A percentile compares a stretch with the other conserved stretches of the same genome.
These are phyloP conservation scores for Aphyosemion australe DNA, from an alignment of 2,113 vertebrate genomes.

Conservation along the genomic window DNA sequence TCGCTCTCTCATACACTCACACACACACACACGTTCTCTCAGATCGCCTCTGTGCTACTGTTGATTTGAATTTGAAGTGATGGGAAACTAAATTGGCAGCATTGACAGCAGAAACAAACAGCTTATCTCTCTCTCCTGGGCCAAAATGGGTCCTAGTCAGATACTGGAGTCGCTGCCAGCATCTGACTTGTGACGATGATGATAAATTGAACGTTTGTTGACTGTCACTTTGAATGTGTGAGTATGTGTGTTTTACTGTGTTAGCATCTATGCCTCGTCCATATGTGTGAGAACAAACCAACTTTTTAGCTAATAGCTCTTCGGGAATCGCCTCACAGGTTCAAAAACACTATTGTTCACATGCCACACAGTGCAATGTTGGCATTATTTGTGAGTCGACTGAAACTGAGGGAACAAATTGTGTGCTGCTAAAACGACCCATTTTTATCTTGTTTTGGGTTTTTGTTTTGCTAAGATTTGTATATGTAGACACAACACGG, in stretches of 20 bases:
- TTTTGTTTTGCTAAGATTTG: too few relatives aligned
- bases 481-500: not conserved
- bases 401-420: not conserved
- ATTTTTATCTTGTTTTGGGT: not conserved
- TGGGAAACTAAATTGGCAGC: constrained; percentile 77
- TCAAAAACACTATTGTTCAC: not conserved
- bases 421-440: not conserved
- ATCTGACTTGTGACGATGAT: constrained; percentile 75
- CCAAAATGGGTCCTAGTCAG: constrained; percentile 74
- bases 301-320: not conserved
- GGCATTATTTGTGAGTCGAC: constrained; percentile 3
- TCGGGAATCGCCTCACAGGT: not conserved
- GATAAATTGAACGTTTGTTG: constrained; percentile 74
- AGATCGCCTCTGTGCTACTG: constrained; percentile 72
- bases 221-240: constrained; percentile 56
- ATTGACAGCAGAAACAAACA: constrained; percentile 79
- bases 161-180: constrained; percentile 69
- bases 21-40: constrained; percentile 59
- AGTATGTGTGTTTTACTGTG: constrained; percentile 21
- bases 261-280: constrained; percentile 3
- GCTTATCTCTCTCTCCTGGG: constrained; percentile 76
- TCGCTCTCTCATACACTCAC: constrained; percentile 59
- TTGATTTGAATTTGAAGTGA: constrained; percentile 80
- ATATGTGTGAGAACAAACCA: constrained; percentile 8
- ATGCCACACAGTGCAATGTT: not conserved